Evolutionary conservation across 1,140 invertebrate species (phyloP).

Genomic region (Linepithema humile): DNA sequence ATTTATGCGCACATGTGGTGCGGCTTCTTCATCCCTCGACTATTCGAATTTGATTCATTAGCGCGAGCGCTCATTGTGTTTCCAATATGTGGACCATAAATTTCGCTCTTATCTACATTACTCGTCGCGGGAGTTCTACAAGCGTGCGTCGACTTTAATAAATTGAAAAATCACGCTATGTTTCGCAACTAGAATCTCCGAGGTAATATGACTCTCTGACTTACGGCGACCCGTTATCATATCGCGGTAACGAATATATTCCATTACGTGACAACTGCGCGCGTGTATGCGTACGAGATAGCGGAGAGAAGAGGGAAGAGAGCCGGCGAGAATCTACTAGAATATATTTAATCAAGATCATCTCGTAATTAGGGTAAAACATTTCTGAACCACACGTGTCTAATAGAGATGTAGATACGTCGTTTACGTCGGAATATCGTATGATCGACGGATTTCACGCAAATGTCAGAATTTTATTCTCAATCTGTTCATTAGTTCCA

Average conservation of each 20-base stretch:
- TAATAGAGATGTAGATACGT: constrained; percentile 32
- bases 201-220: constrained; percentile 54
- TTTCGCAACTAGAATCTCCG: constrained; percentile 34
- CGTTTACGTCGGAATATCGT: not conserved
- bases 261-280: constrained; percentile 44
- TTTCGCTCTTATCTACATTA: constrained; percentile 43
- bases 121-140: constrained; percentile 37
- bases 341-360: constrained; percentile 61
- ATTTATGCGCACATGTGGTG: constrained; percentile 40
- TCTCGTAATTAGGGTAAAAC: constrained; percentile 66
- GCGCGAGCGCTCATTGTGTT: constrained; percentile 39
- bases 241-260: constrained; percentile 57
- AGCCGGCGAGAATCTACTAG: constrained; percentile 21
- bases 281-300: constrained; percentile 44
- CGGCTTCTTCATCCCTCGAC: constrained; percentile 15
- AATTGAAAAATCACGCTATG: constrained; percentile 62
- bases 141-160: constrained; percentile 50
- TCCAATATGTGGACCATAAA: constrained; percentile 54
- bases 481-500: constrained; percentile 18
- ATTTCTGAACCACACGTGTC: constrained; percentile 36
- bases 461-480: constrained; percentile 30
- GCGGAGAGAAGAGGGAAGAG: not conserved
- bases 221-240: constrained; percentile 45
- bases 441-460: constrained; percentile 4
- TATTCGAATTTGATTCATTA: constrained; percentile 56